These are phyloP conservation scores for Vidua macroura DNA, from an alignment of 2,113 vertebrate species.

Conservation along the genomic window DNA sequence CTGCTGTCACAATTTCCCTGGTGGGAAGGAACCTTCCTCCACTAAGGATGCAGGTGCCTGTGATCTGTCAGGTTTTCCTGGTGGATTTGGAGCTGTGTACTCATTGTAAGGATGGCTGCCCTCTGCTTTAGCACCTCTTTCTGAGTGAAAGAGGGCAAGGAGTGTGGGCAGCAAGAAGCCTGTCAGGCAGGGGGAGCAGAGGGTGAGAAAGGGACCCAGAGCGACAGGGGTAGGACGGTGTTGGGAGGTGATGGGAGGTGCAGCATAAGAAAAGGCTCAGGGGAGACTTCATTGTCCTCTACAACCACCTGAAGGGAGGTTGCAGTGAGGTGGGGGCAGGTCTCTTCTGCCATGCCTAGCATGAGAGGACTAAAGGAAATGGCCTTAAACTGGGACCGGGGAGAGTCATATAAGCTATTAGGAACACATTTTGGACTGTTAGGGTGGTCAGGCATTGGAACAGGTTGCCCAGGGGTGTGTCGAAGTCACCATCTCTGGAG, in stretches of 20 bases:
- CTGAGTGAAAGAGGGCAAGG: not conserved
- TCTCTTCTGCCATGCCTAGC: not conserved
- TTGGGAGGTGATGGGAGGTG: not conserved
- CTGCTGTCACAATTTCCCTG: not conserved
- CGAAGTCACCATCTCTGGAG: not conserved
- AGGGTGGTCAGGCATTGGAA: not conserved
- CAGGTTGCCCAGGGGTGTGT: not conserved
- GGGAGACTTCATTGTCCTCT: too few relatives aligned
- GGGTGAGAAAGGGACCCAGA: too few relatives aligned
- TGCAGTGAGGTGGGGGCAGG: not conserved
- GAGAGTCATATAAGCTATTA: not conserved
- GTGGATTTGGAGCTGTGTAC: not conserved
- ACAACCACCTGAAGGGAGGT: not conserved
- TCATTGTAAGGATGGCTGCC: not conserved
- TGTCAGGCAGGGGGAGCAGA: not conserved
- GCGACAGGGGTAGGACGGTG: not conserved
- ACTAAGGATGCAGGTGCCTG: not conserved
- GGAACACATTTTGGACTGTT: not conserved
- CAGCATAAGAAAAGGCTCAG: not conserved
- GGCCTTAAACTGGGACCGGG: not conserved
- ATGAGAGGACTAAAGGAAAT: not conserved
- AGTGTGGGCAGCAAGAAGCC: not conserved
- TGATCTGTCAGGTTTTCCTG: not conserved
- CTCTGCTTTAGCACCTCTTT: fast-evolving
- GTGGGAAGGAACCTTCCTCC: not conserved